These are phyloP conservation scores for Myanophis thanlyinensis DNA, from an alignment of 2,113 vertebrate genomes.

Conservation along the genomic window DNA sequence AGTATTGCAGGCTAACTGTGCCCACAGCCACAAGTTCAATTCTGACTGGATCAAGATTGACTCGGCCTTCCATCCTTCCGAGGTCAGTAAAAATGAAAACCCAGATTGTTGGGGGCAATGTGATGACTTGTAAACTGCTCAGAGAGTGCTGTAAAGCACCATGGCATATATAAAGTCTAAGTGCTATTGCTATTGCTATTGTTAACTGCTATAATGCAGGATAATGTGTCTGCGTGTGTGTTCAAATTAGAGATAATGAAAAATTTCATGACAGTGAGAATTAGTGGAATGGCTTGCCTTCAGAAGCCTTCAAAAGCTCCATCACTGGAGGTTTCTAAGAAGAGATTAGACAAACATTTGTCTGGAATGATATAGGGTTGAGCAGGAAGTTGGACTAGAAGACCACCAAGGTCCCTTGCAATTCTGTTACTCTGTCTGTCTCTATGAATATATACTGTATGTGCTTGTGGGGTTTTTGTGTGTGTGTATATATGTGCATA, in stretches of 20 bases:
- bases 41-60: neutral
- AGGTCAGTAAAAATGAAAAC: no score
- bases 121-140: neutral
- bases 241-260: neutral
- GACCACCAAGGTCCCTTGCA: no score
- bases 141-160: no score
- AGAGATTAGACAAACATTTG: neutral
- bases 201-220: neutral
- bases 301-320: neutral
- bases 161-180: neutral
- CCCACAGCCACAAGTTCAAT: neutral
- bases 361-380: neutral
- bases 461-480: neutral
- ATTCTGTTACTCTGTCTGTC: no score
- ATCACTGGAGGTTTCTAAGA: neutral
- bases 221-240: neutral
- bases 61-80: neutral
- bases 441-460: neutral
- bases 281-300: neutral
- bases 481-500: neutral
- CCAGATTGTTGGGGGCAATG: neutral
- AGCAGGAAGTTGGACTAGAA: neutral
- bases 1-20: neutral
- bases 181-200: neutral
- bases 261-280: neutral